Base-by-base conservation (phyloP, 2,113 vertebrate species). In the Pelecanus crispus region DNA sequence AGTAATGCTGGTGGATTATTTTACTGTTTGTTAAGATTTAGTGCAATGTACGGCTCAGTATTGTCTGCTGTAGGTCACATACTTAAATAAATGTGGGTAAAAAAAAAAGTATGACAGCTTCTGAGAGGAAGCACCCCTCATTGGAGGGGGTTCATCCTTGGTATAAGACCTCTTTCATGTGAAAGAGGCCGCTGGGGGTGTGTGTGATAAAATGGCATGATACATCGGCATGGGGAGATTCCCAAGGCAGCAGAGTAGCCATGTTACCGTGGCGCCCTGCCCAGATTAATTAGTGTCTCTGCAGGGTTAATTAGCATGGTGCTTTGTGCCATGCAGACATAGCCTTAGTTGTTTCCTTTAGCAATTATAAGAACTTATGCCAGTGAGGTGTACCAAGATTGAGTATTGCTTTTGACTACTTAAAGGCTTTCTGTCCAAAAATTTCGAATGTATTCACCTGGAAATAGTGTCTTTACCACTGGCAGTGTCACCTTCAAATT, bases 231-330 rank as follows among this genome's bases (percentile, higher is more conserved):
- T 2, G 38, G 59, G 70, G 83, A 87, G 63, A 87, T 89, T 86
- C 42, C 59, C 0, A 2, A 50, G 72, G 29, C 65, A 68, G 72
- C 61, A 52, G 52, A 63, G 65, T 22, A 86, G 47, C 80, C 59
- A 2, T 71, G 86, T 87, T 92, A 74, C 49, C 1, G 2, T 89
- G 81, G 47, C 26, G 0, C 9, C 56, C 36, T 94, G 84, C 81
- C 84, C 2, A 10, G 56, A 85, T 89, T 91, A 95, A 86, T 88
- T 92, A 81, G n/a, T 95, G 61, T 92, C 65, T 92, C 77, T 72
- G 53, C 71, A 72, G 62, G 38, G 9, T 73, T 95, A 81, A 95
- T 95, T 95, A 95, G 73, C 79, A 50, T 55, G 29, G 47, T 87
- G 38, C 47, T 91, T 84, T 92, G 42, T 91, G 61, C 47, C 47